These are phyloP conservation scores for Ciona savignyi DNA, from an alignment of 23 tunicate genomes.

Conservation along the genomic window DNA sequence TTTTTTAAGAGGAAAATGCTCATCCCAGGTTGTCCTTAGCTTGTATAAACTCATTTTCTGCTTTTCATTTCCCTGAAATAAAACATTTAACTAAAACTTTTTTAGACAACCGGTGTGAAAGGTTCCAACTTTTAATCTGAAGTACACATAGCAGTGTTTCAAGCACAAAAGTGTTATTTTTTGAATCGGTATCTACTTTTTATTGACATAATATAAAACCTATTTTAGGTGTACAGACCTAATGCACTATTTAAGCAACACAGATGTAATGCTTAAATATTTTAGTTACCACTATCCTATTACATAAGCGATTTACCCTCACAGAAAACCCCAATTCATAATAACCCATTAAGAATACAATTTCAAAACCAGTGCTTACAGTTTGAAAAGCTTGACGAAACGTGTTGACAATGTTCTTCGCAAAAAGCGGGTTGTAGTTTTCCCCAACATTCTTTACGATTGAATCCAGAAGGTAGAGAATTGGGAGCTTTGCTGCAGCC, in stretches of 20 bases:
- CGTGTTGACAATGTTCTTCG: conserved; percentile 46
- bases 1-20: conserved; percentile 46
- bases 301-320: too few relatives aligned
- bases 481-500: conserved; percentile 54
- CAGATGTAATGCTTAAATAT: background rate
- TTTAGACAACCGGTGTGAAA: too few relatives aligned
- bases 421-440: conserved; percentile 80
- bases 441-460: conserved; percentile 92
- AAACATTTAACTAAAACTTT: too few relatives aligned
- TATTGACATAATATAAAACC: too few relatives aligned
- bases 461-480: conserved; percentile 88
- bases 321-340: too few relatives aligned
- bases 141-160: too few relatives aligned
- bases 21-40: conserved; percentile 94
- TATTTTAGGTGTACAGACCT: too few relatives aligned
- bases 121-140: too few relatives aligned
- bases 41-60: conserved; percentile 62
- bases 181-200: too few relatives aligned
- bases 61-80: conserved; percentile 68
- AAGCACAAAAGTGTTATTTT: background rate
- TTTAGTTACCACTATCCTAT: background rate
- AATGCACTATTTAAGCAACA: background rate
- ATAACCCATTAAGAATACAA: too few relatives aligned
- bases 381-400: conserved; percentile 60
- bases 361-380: conserved; percentile 29